A percentile compares a stretch with the other conserved stretches of the same genome.
These are phyloP conservation scores for Corynorhinus townsendii DNA, from an alignment of 2,113 vertebrate genomes.

Conservation along the genomic window DNA sequence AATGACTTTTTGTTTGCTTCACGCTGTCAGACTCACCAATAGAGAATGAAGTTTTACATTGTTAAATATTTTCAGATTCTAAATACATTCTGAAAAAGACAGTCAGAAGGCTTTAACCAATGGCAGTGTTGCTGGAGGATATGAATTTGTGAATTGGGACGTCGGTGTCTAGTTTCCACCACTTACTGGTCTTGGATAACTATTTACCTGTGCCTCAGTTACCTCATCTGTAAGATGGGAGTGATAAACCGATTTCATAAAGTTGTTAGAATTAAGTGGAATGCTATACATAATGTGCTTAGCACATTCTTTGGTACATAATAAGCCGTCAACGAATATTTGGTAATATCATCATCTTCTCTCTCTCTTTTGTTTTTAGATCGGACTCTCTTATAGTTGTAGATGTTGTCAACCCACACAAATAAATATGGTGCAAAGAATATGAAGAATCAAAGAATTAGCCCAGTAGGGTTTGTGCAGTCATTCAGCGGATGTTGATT, in stretches of 20 bases:
- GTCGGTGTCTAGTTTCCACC: not conserved
- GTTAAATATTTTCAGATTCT: slow-evolving; percentile 46
- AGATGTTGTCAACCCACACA: not conserved
- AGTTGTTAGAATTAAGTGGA: not conserved
- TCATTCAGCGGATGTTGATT: not conserved
- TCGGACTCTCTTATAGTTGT: not conserved
- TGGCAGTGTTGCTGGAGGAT: not conserved
- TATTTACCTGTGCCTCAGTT: not conserved
- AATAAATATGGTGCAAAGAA: not conserved
- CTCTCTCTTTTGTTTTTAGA: not conserved
- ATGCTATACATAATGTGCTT: not conserved
- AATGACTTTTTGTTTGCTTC: slow-evolving; percentile 56
- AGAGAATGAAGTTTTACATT: not conserved
- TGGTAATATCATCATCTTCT: not conserved
- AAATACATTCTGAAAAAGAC: not conserved
- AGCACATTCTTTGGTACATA: not conserved
- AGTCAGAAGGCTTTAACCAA: not conserved
- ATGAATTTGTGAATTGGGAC: not conserved
- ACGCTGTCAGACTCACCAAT: not conserved
- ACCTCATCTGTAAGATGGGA: not conserved
- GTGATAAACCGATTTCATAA: not conserved
- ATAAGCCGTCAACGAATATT: not conserved
- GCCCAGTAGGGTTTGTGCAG: not conserved
- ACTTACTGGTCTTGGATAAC: not conserved
- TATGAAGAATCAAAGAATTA: not conserved